These are phyloP conservation scores for Arion vulgaris DNA, from an alignment of 1,140 invertebrate genomes.

Conservation along the genomic window DNA sequence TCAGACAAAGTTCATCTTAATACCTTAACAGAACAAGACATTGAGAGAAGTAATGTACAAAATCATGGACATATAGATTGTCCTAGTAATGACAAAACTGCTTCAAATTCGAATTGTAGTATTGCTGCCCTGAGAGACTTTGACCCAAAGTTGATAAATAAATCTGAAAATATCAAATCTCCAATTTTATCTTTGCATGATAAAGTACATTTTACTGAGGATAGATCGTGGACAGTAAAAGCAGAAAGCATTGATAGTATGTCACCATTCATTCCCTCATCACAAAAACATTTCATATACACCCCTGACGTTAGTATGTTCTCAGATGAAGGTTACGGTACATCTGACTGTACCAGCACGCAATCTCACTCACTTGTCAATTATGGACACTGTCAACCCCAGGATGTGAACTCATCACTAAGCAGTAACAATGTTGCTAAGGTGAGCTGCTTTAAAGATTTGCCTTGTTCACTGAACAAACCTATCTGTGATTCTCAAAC, in stretches of 20 bases:
- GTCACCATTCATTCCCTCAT: neutral
- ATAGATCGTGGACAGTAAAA: neutral
- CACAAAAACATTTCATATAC: neutral
- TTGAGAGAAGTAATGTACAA: neutral
- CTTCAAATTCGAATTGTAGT: neutral
- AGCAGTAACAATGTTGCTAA: constrained; percentile 5
- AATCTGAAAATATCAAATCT: neutral
- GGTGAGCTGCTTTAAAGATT: neutral
- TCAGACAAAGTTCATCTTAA: too few species aligned
- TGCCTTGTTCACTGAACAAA: neutral
- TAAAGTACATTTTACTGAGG: neutral
- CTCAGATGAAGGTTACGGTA: constrained; percentile 20
- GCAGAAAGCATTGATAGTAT: neutral
- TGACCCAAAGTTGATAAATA: neutral
- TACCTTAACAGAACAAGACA: too few species aligned
- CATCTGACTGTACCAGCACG: constrained; percentile 9
- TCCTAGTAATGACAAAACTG: neutral
- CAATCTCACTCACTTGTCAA: neutral
- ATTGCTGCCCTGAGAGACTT: neutral
- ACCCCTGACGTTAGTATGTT: neutral
- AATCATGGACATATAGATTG: neutral
- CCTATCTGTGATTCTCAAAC: neutral
- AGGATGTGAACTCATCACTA: neutral
- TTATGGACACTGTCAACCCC: neutral
- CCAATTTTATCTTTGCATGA: neutral